Evolutionary conservation across 1,140 invertebrate species (phyloP).

Genomic region (Trachymyrmex septentrionalis): DNA sequence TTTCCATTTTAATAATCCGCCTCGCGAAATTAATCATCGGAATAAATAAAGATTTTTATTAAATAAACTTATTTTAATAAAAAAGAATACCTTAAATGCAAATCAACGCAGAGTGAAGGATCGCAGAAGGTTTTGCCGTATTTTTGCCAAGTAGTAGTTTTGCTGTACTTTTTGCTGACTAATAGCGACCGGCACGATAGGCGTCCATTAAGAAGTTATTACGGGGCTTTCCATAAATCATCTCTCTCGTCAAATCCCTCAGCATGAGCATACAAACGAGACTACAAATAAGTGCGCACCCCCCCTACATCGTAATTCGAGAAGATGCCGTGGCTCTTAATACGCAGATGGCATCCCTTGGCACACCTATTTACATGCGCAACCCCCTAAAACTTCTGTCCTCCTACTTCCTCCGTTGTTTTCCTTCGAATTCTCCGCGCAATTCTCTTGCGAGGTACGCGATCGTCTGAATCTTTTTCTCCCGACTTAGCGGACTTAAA

Average conservation of each 20-base stretch:
- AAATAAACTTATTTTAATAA: slow-evolving; percentile 13
- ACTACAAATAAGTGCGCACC: slow-evolving; percentile 67
- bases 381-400: neutral
- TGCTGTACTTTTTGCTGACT: slow-evolving; percentile 34
- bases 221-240: slow-evolving; percentile 71
- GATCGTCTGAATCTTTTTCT: neutral
- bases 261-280: slow-evolving; percentile 64
- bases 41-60: slow-evolving; percentile 24
- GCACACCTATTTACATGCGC: neutral
- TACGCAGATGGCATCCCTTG: slow-evolving; percentile 1
- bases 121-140: neutral
- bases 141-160: slow-evolving; percentile 30
- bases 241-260: slow-evolving; percentile 61
- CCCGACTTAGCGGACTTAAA: neutral
- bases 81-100: neutral
- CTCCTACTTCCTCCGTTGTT: neutral
- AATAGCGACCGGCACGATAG: slow-evolving; percentile 64
- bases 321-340: neutral
- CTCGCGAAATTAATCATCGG: neutral
- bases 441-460: neutral
- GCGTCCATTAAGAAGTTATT: slow-evolving; percentile 68
- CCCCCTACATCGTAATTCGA: slow-evolving; percentile 14
- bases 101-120: slow-evolving; percentile 12
- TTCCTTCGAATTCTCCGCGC: neutral
- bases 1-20: neutral